Evolutionary conservation across 2,888 invertebrate genomes (phyloP).

Genomic region (Trichopria drosophilae): DNA sequence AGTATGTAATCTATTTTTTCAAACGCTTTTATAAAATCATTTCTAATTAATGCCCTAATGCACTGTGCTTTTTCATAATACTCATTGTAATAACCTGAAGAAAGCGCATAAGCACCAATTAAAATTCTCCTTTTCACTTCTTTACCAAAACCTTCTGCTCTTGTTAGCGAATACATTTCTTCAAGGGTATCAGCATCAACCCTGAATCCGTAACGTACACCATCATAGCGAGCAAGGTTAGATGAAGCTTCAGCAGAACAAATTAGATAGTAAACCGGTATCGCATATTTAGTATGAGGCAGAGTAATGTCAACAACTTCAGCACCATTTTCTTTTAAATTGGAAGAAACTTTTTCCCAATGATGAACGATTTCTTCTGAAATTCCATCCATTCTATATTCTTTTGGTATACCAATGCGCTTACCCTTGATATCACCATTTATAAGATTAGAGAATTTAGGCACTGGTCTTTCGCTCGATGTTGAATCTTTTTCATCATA

Average conservation of each 20-base stretch:
- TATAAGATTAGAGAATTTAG: not conserved
- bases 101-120: conserved; percentile 7
- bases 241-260: conserved; percentile 5
- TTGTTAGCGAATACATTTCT: conserved; percentile 1
- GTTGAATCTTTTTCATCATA: conserved; percentile 2
- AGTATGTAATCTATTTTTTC: too few species aligned
- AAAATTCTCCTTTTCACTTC: conserved; percentile 5
- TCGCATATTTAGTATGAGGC: conserved; percentile 4
- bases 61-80: too few species aligned
- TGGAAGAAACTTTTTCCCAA: conserved; percentile 3
- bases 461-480: too few species aligned
- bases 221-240: conserved; percentile 8
- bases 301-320: conserved; percentile 5
- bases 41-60: too few species aligned
- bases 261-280: conserved; percentile 7
- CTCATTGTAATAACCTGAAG: too few species aligned
- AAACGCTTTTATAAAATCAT: too few species aligned
- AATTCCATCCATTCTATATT: too few species aligned
- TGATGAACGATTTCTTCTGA: too few species aligned
- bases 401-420: too few species aligned
- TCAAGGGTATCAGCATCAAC: too few species aligned
- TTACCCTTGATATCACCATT: conserved; percentile 6
- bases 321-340: conserved; percentile 2
- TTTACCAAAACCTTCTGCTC: conserved; percentile 5
- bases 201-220: conserved; percentile 3